These are phyloP conservation scores for Equus quagga DNA, from an alignment of 2,113 vertebrate species.

Conservation along the genomic window DNA sequence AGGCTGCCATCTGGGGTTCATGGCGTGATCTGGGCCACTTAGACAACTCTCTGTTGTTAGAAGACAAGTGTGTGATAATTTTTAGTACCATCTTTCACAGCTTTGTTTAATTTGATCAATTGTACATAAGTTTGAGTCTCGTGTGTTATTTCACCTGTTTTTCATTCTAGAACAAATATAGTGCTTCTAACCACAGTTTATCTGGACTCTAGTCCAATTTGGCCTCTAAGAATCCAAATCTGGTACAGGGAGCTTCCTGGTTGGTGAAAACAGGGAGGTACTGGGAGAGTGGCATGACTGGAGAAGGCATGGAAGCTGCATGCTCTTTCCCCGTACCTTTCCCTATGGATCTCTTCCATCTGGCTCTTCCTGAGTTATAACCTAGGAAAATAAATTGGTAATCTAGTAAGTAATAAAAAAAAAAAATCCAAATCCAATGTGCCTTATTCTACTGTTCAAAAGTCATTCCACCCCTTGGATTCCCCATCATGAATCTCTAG, in stretches of 20 bases:
- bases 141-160: not conserved
- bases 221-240: not conserved
- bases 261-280: too few species aligned
- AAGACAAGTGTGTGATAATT: not conserved
- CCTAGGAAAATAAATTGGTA: too few species aligned
- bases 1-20: not conserved
- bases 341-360: too few species aligned
- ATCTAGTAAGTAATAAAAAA: too few species aligned
- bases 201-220: not conserved
- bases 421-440: not conserved
- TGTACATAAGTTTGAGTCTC: not conserved
- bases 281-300: too few species aligned
- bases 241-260: too few species aligned
- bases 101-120: not conserved
- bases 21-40: not conserved
- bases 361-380: too few species aligned
- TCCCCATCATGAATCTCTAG: not conserved
- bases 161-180: not conserved
- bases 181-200: not conserved
- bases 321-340: too few species aligned
- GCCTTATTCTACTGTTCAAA: not conserved
- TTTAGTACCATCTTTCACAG: not conserved
- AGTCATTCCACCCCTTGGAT: not conserved
- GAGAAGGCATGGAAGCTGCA: too few species aligned
- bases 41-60: not conserved